Base-by-base conservation (phyloP, 1,140 invertebrate species). In the Drosophila kurseongensis region DNA sequence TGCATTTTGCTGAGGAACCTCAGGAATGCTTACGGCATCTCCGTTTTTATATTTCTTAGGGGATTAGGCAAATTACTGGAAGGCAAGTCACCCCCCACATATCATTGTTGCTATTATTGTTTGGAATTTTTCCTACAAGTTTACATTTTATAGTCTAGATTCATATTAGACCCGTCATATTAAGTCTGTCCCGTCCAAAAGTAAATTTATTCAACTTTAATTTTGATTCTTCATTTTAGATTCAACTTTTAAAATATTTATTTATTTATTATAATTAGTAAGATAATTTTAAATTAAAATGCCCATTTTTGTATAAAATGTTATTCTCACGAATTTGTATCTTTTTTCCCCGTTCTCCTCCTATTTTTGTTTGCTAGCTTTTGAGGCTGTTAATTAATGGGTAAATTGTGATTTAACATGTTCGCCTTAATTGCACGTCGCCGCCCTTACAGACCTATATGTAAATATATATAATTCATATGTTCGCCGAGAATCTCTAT, bases 31-130 rank as follows among this genome's bases (percentile, higher is more conserved):
- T 66, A 66, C 44, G 63, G 58, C 35, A 50, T 66, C 63, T 16
- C 35, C 35, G 18, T n/a, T 29, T 41, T 71, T 58, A 71, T 71
- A 44, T 38, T 5, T 38, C 35, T 1, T 14, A 23, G 6, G 36
- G 63, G 68, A 72, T 72, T 71, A 50, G 52, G 65, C 42, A 69
- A 71, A 71, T 69, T 58, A 58, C 51, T 58, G 13, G 50, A 27
- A 23, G 27, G 18, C 38, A 48, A 45, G 47, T 35, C 59, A 12
- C 44, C 18, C 18, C 12, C 44, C 23, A 5, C 23, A 23, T 45
- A 45, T 6, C 14, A 14, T 41, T 41, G 5, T 41, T 5, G 6
- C 7, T 41, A 16, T n/a, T 4, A 48, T 50, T n/a, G n/a, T 13
- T 50, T 6, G 9, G 9, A 51, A 12, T 12, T 35, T 35, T 51